phyloP scores from a whole-genome alignment of 2,888 invertebrate species.

The Notocelia uddmanniana region DNA sequence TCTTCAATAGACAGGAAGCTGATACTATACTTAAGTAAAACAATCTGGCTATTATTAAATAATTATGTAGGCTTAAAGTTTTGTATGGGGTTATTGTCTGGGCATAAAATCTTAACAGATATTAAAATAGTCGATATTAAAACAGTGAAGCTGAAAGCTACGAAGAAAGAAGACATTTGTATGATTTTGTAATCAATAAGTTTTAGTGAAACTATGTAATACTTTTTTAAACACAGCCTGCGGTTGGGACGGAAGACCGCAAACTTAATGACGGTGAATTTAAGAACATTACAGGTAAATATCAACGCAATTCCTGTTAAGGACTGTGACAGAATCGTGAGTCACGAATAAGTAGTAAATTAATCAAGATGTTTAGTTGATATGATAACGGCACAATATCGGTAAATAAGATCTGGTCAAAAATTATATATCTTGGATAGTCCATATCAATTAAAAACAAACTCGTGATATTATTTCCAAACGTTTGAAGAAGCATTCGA shows the following conservation, averaged over 20 bases:
- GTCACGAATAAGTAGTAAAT: slow-evolving; percentile 33
- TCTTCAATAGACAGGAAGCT: slow-evolving; percentile 15
- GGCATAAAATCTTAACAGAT: background rate
- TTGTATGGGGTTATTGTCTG: background rate
- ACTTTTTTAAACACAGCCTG: background rate
- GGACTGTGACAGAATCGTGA: slow-evolving; percentile 23
- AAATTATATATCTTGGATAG: background rate
- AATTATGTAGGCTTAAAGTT: background rate
- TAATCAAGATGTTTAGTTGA: slow-evolving; percentile 38
- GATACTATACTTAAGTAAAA: background rate
- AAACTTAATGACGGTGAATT: background rate
- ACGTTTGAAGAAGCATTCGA: background rate
- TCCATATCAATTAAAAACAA: too few relatives aligned
- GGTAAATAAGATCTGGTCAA: slow-evolving; percentile 6
- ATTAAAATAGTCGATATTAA: background rate
- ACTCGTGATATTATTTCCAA: background rate
- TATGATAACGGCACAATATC: slow-evolving; percentile 37
- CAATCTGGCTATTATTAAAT: background rate
- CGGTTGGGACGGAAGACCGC: background rate
- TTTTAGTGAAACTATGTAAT: too few relatives aligned
- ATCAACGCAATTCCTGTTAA: slow-evolving; percentile 5
- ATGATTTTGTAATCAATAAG: background rate
- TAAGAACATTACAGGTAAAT: slow-evolving; percentile 4
- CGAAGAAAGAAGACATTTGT: background rate
- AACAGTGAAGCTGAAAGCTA: background rate